Percentiles rank a stretch among this genome's conserved stretches.
These are phyloP conservation scores for Danio rerio DNA, from an alignment of 2,113 vertebrate genomes.

Conservation along the genomic window DNA sequence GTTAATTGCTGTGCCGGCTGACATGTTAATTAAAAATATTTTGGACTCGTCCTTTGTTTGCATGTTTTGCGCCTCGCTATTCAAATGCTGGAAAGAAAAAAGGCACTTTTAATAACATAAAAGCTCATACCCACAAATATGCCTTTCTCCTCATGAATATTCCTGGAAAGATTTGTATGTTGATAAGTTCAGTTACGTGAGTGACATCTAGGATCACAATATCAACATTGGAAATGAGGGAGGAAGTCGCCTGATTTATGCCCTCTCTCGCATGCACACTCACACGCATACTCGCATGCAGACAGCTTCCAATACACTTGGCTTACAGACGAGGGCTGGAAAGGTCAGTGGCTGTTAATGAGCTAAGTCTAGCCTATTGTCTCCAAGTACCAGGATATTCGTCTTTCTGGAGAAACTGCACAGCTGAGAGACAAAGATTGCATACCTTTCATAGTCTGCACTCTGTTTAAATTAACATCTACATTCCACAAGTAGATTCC, in stretches of 20 bases:
- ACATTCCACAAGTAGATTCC: conserved; percentile 20
- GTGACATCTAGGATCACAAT: conserved; percentile 37
- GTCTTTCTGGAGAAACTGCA: conserved; percentile 11
- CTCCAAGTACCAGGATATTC: conserved; percentile 1
- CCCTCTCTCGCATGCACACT: background rate
- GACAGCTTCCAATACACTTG: background rate
- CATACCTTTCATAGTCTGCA: conserved; percentile 10
- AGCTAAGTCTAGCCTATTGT: conserved; percentile 31
- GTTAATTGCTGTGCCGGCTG: background rate
- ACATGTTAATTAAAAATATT: conserved; percentile 1
- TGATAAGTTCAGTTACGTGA: conserved; percentile 26
- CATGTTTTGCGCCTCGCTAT: background rate
- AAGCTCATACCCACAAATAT: background rate
- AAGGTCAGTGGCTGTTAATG: conserved; percentile 51
- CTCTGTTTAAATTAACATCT: background rate
- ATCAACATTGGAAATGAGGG: background rate
- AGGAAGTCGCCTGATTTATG: background rate
- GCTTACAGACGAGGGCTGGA: conserved; percentile 23
- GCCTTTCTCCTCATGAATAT: conserved; percentile 33
- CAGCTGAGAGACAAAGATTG: conserved; percentile 26
- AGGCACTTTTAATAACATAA: background rate
- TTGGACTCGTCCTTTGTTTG: background rate
- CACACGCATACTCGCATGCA: background rate
- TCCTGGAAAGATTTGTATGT: conserved; percentile 3
- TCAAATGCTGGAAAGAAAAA: conserved; percentile 1